phyloP scores from a whole-genome alignment of 2,888 invertebrate genomes.

The Drosophila acutilabella region DNA sequence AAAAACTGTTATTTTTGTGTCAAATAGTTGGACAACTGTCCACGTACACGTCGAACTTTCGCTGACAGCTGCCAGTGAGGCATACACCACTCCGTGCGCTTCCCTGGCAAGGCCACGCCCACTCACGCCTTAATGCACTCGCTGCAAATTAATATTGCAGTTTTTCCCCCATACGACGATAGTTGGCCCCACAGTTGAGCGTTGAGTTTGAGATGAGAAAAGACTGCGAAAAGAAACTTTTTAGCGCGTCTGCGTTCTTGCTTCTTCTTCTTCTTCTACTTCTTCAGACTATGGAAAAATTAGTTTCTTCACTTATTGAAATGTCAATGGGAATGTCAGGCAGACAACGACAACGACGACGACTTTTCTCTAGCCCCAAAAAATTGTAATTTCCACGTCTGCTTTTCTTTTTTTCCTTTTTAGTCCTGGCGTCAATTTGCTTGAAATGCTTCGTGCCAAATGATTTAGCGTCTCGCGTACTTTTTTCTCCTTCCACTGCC shows the following conservation, averaged over 20 bases:
- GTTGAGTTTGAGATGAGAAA: slow-evolving; percentile 37
- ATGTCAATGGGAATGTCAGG: slow-evolving; percentile 78
- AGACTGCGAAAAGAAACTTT: slow-evolving; percentile 45
- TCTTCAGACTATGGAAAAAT: slow-evolving; percentile 62
- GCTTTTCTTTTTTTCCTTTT: slow-evolving; percentile 37
- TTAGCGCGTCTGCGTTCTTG: slow-evolving; percentile 45
- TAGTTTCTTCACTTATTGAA: slow-evolving; percentile 81
- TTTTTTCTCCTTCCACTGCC: slow-evolving; percentile 23
- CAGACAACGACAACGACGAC: slow-evolving; percentile 22
- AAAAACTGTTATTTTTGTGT: slow-evolving; percentile 80
- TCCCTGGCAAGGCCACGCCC: slow-evolving; percentile 19
- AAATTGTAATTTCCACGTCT: slow-evolving; percentile 76
- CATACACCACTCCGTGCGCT: not conserved
- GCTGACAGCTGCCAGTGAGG: slow-evolving; percentile 71
- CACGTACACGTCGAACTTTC: slow-evolving; percentile 76
- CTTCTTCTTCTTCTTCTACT: slow-evolving; percentile 7
- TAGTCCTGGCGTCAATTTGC: slow-evolving; percentile 71
- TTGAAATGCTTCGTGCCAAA: slow-evolving; percentile 78
- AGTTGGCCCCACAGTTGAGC: slow-evolving; percentile 58
- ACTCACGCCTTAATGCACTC: slow-evolving; percentile 73
- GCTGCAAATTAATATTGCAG: slow-evolving; percentile 79
- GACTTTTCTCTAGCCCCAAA: slow-evolving; percentile 51
- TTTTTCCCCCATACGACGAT: slow-evolving; percentile 34
- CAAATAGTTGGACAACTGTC: slow-evolving; percentile 78
- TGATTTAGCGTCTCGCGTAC: slow-evolving; percentile 65